Conservation (phyloP, 1,140 invertebrate genomes). For the Maniola jurtina region DNA sequence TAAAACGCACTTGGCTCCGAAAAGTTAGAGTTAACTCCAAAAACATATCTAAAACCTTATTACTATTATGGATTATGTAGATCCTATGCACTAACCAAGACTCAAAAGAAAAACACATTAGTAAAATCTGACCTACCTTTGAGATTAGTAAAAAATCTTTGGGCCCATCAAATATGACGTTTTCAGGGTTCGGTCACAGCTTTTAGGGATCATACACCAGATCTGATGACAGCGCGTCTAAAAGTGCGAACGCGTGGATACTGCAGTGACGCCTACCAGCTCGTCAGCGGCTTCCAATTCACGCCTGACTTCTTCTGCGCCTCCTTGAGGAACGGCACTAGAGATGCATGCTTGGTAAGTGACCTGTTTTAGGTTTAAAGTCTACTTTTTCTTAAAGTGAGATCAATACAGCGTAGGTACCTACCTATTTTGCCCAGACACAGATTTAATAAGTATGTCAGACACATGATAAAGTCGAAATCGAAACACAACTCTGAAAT, state of each 20-base stretch:
- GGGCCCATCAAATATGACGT: background rate
- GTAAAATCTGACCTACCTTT: too few relatives aligned
- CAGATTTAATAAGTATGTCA: too few relatives aligned
- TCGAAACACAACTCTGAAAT: too few relatives aligned
- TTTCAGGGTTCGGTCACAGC: constrained; percentile 54
- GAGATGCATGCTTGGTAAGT: constrained; percentile 66
- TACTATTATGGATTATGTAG: too few relatives aligned
- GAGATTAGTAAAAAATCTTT: too few relatives aligned
- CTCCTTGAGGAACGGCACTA: constrained; percentile 62
- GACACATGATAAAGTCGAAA: too few relatives aligned
- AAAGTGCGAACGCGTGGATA: constrained; percentile 61
- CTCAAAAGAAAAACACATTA: too few relatives aligned
- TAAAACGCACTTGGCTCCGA: too few relatives aligned
- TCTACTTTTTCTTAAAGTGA: background rate
- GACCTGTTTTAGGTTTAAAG: background rate
- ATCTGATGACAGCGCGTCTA: constrained; percentile 50
- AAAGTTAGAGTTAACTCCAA: too few relatives aligned
- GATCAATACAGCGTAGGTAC: background rate
- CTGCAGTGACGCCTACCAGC: constrained; percentile 64
- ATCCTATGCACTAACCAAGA: too few relatives aligned
- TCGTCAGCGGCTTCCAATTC: constrained; percentile 66
- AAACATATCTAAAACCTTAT: too few relatives aligned
- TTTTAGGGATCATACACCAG: constrained; percentile 57
- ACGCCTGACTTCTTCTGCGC: constrained; percentile 69
- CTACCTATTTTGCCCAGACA: too few relatives aligned